These are phyloP conservation scores for Dioctria linearis DNA, from an alignment of 2,888 invertebrate genomes.

Conservation along the genomic window DNA sequence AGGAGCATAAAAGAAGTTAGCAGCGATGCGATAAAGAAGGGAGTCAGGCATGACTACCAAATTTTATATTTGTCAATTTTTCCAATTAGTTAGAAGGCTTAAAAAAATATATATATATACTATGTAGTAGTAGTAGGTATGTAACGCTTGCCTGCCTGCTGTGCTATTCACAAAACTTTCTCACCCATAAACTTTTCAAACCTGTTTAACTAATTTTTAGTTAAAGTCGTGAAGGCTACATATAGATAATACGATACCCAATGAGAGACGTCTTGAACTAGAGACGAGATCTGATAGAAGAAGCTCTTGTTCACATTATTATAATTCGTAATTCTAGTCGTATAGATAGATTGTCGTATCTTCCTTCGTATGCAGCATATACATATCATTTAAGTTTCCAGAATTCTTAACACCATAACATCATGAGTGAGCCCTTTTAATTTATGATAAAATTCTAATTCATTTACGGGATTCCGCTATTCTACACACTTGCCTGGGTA, in stretches of 20 bases:
- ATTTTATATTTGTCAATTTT: slow-evolving; percentile 36
- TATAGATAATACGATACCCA: neutral
- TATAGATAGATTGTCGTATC: no score
- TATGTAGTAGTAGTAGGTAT: slow-evolving; percentile 1
- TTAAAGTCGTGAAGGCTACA: neutral
- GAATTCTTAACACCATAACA: slow-evolving; percentile 28
- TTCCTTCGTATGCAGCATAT: neutral
- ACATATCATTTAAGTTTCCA: neutral
- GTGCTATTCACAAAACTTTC: slow-evolving; percentile 21
- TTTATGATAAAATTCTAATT: slow-evolving; percentile 46
- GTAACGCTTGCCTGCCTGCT: neutral
- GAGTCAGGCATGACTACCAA: slow-evolving; percentile 27
- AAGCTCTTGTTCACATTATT: neutral
- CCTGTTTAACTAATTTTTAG: slow-evolving; percentile 29
- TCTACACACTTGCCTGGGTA: neutral
- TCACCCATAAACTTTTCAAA: slow-evolving; percentile 11
- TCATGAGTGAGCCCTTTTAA: slow-evolving; percentile 27
- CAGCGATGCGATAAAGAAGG: slow-evolving; percentile 3
- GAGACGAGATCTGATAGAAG: neutral
- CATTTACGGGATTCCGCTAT: neutral
- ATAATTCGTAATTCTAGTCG: no score
- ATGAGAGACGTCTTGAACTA: no score
- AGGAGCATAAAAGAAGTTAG: slow-evolving; percentile 17
- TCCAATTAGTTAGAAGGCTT: neutral
- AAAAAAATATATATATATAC: no score